Evolutionary conservation across 2,888 invertebrate species (phyloP), one percentile per base, ranked within the genome.

Genomic region (Emmelina monodactyla): DNA sequence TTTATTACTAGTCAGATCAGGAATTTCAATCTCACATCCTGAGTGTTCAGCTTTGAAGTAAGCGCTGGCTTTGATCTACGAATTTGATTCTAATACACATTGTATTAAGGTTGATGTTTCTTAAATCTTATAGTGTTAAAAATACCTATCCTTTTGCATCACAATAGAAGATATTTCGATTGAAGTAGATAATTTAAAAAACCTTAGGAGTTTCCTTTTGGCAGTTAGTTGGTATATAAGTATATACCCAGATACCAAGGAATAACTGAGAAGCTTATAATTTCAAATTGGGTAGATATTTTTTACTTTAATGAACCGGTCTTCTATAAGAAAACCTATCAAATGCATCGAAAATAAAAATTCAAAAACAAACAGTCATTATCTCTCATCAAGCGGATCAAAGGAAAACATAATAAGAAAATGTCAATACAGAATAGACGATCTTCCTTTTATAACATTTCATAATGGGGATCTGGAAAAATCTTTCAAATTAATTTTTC

Each of bases 1-100:
- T 76, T 78, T 75, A 76, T 76, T 78, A 60, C 73, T 73, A 76
- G 72, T 73, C 76, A 59, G 72, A 76, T 75, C 76, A 71, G 75
- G 75, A 71, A 71, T 72, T 72, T 71, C 75, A 70, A 73, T 76
- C 67, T 70, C 62, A 68, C 70, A 75, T 78, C 78, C 78, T 75
- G 72, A 65, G 63, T 62, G 46, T 58, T 51, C 28, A 38, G 56
- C 76, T 78, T 78, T 76, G 76, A 78, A 66, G 68, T 73, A 63
- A 60, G 55, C 56, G 62, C 45, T 48, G 28, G 39, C 30, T 16
- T 7, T 16, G 25, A 15, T 22, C 16, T 19, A 37, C 40, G 39
- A 56, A 50, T 49, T 45, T 43, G 37, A 40, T 53, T 51, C 45
- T 58, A 55, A 46, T 40, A 28, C 29, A 36, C 16, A 28, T 16